Percentiles rank a stretch among this genome's conserved stretches.
phyloP scores from a whole-genome alignment of 2,113 vertebrate genomes.

The Leptocoma aspasia region DNA sequence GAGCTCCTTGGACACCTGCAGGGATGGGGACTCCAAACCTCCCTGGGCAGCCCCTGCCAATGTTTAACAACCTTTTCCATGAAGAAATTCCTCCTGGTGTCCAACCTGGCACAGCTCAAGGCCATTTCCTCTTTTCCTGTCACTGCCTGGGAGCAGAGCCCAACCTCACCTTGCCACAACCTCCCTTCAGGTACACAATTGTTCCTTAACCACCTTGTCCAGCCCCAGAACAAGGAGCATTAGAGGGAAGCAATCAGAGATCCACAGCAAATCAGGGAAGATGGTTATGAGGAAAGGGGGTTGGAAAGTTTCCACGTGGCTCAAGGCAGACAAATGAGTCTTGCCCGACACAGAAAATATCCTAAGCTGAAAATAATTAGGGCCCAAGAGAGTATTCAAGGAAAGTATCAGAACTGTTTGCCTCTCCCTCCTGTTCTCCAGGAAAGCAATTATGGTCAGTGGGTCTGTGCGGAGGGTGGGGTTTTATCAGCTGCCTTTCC shows the following conservation, averaged over 20 bases:
- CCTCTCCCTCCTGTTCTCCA: background rate
- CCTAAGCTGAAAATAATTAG: conserved; percentile 8
- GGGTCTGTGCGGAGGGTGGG: background rate
- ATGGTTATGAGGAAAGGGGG: background rate
- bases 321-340: background rate
- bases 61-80: background rate
- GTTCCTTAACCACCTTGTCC: background rate
- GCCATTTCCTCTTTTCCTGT: background rate
- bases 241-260: background rate
- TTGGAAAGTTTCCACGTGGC: background rate
- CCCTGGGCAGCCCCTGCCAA: background rate
- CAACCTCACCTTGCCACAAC: accelerated
- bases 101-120: background rate
- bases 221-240: background rate
- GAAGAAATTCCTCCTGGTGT: background rate
- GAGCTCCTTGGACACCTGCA: background rate
- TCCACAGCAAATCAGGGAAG: background rate
- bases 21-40: background rate
- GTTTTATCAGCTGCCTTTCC: background rate
- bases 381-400: background rate
- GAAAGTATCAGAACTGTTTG: background rate
- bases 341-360: background rate
- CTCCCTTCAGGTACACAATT: background rate
- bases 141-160: background rate
- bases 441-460: background rate